Evolutionary conservation across 1,140 invertebrate genomes (phyloP).

Genomic region (Drosophila varians): DNA sequence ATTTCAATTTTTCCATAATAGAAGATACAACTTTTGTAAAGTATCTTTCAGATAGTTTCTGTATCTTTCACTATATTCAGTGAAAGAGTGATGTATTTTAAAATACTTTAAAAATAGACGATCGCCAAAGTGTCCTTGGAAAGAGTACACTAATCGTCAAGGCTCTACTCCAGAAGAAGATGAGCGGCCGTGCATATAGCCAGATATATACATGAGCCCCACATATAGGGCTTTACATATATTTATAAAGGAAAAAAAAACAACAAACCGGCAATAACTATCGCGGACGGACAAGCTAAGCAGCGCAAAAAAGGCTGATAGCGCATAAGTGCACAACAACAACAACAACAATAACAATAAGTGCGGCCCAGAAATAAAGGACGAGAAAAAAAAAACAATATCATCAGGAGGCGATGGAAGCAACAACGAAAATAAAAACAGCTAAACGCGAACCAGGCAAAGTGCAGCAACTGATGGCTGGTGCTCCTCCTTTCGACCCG

Average conservation of each 20-base stretch:
- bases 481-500: conserved; percentile 47
- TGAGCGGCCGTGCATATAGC: conserved; percentile 44
- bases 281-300: conserved; percentile 21
- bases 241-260: conserved; percentile 33
- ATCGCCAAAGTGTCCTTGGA: background rate
- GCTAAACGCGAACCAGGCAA: conserved; percentile 57
- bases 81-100: too few relatives aligned
- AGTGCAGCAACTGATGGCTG: conserved; percentile 61
- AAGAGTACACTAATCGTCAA: conserved; percentile 53
- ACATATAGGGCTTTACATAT: conserved; percentile 8
- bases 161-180: conserved; percentile 52
- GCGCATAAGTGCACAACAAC: conserved; percentile 73
- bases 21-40: too few relatives aligned
- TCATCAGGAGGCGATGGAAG: conserved; percentile 15
- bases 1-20: too few relatives aligned
- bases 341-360: conserved; percentile 28
- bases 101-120: background rate
- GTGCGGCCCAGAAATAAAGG: background rate
- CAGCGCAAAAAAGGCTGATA: conserved; percentile 73
- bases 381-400: conserved; percentile 15
- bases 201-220: background rate
- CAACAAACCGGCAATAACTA: conserved; percentile 61
- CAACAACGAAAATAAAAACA: conserved; percentile 39
- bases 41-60: background rate
- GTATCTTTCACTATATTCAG: too few relatives aligned